phyloP scores from a whole-genome alignment of 2,113 vertebrate species.

The Chlamydotis undulata region DNA sequence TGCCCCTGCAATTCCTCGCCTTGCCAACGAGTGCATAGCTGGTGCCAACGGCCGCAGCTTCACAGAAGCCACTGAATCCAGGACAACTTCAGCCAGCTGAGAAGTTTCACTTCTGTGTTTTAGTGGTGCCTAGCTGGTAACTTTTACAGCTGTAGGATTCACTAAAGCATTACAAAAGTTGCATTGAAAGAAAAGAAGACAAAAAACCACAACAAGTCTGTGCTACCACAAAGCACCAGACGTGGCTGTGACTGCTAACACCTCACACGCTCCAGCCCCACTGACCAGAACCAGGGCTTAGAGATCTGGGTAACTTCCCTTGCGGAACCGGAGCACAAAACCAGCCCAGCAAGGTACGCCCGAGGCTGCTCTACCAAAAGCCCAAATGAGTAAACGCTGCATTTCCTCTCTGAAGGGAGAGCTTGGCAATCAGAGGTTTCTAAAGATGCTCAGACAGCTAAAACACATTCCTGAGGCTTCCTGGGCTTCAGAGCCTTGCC shows the following conservation, averaged over 20 bases:
- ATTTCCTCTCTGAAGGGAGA: neutral
- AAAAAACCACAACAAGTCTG: neutral
- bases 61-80: neutral
- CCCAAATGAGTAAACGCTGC: neutral
- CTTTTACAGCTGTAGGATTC: neutral
- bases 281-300: neutral
- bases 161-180: neutral
- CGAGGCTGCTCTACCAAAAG: neutral
- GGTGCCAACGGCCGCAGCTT: rapidly evolving
- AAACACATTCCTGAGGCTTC: neutral
- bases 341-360: neutral
- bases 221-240: neutral
- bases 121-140: neutral
- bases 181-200: neutral
- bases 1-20: neutral
- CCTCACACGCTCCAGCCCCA: neutral
- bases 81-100: neutral
- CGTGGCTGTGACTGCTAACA: neutral
- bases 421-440: neutral
- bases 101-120: neutral
- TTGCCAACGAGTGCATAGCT: neutral
- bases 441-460: neutral
- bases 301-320: neutral
- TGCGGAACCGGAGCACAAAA: neutral
- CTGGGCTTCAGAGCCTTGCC: neutral